Percentiles rank a stretch among this genome's conserved stretches.
Evolutionary conservation across 35 echinoderm and acorn worm genomes (phyloP).

Genomic region (Strongylocentrotus purpuratus): DNA sequence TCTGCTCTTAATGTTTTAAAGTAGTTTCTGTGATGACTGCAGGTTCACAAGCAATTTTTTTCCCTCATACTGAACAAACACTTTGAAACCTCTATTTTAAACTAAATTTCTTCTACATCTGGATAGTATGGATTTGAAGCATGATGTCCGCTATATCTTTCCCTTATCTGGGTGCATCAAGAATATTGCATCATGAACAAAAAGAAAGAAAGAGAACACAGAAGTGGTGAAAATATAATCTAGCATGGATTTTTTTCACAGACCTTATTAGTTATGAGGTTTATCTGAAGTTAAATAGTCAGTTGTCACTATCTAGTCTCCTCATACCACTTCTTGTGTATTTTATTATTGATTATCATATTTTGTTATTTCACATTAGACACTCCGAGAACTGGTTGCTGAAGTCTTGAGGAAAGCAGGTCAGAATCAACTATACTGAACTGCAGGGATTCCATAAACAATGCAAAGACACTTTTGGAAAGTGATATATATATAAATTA

Average conservation of each 20-base stretch:
- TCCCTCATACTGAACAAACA: too few relatives aligned
- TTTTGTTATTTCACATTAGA: conserved; percentile 57
- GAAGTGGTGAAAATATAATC: neutral
- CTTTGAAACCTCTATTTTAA: too few relatives aligned
- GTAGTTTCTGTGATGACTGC: too few relatives aligned
- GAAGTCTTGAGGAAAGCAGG: conserved; percentile 78
- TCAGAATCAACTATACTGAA: conserved; percentile 71
- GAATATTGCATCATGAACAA: too few relatives aligned
- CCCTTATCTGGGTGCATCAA: too few relatives aligned
- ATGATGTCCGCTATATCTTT: too few relatives aligned
- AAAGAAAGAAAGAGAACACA: too few relatives aligned
- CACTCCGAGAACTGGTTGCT: conserved; percentile 79
- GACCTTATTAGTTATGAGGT: neutral
- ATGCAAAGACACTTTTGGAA: neutral
- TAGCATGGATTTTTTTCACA: neutral
- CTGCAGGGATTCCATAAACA: neutral
- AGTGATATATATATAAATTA: neutral
- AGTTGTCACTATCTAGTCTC: neutral
- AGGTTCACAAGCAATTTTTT: too few relatives aligned
- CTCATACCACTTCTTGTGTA: too few relatives aligned
- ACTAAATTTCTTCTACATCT: too few relatives aligned
- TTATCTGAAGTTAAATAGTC: neutral
- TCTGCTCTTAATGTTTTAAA: too few relatives aligned
- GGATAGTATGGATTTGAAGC: too few relatives aligned
- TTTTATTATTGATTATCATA: neutral